These are phyloP conservation scores for Phoeniculus purpureus DNA, from an alignment of 2,797 vertebrate genomes.

Conservation along the genomic window DNA sequence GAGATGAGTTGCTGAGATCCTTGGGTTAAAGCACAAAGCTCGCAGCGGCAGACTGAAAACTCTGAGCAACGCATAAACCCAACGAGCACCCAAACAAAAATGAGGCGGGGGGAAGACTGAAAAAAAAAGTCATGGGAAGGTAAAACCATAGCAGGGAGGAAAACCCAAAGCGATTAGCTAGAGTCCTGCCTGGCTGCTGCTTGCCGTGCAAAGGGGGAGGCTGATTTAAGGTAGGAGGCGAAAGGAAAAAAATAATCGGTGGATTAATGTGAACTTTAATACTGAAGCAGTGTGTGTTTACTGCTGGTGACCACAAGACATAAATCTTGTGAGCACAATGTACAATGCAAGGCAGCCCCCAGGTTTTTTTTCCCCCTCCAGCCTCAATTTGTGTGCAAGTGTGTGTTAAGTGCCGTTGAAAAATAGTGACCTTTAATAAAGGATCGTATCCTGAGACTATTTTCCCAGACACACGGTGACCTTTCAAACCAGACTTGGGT, in stretches of 20 bases:
- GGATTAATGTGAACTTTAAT: constrained; percentile 77
- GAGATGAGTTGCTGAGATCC: neutral
- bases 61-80: neutral
- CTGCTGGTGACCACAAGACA: constrained; percentile 84
- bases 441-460: constrained; percentile 90
- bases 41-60: neutral
- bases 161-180: constrained; percentile 58
- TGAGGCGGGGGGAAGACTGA: neutral
- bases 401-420: constrained; percentile 88
- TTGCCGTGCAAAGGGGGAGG: constrained; percentile 67
- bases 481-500: constrained; percentile 96
- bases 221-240: constrained; percentile 53
- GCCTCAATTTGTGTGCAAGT: constrained; percentile 81
- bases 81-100: constrained; percentile 3
- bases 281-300: constrained; percentile 77
- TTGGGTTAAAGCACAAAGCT: neutral
- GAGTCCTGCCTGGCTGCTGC: constrained; percentile 57
- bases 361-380: constrained; percentile 25
- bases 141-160: constrained; percentile 18
- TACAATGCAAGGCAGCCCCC: constrained; percentile 72
- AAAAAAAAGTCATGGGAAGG: constrained; percentile 12
- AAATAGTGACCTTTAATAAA: constrained; percentile 97
- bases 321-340: constrained; percentile 80
- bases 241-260: neutral
- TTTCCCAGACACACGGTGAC: constrained; percentile 96